A percentile compares a stretch with the other conserved stretches of the same genome.
Conservation (phyloP, 2,113 vertebrate genomes). For the Passer montanus region DNA sequence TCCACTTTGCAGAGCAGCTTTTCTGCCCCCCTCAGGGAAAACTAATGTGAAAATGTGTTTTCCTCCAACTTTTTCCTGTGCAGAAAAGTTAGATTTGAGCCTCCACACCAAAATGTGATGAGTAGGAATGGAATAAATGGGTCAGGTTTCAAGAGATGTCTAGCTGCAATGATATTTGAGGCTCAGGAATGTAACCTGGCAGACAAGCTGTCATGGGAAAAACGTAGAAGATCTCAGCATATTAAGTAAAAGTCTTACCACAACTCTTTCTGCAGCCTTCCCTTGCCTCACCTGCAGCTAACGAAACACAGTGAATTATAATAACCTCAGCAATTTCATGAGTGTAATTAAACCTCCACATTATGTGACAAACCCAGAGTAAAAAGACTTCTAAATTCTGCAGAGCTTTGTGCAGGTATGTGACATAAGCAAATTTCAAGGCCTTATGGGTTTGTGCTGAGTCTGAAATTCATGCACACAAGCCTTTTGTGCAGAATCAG, state of each 20-base stretch:
- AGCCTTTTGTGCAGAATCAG: neutral
- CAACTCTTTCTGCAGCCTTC: neutral
- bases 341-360: slow-evolving; percentile 18
- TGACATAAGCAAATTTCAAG: neutral
- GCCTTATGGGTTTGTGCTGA: neutral
- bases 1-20: neutral
- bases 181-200: slow-evolving; percentile 29
- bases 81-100: neutral
- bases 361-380: neutral
- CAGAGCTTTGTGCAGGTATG: neutral
- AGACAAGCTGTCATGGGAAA: slow-evolving; percentile 33
- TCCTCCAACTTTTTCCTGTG: neutral
- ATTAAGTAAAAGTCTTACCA: neutral
- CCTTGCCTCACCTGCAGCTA: slow-evolving; percentile 24
- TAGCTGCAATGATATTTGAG: slow-evolving; percentile 18
- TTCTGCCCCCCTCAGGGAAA: neutral
- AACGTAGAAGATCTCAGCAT: neutral
- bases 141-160: slow-evolving; percentile 28
- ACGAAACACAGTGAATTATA: neutral
- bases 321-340: neutral
- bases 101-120: slow-evolving; percentile 4
- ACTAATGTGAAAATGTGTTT: neutral
- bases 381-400: neutral
- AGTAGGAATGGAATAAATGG: slow-evolving; percentile 30
- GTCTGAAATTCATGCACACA: neutral